Evolutionary conservation across 2,888 invertebrate genomes (phyloP), one percentile per base, ranked within the genome.

Genomic region (Hemicrepidius hirtus): DNA sequence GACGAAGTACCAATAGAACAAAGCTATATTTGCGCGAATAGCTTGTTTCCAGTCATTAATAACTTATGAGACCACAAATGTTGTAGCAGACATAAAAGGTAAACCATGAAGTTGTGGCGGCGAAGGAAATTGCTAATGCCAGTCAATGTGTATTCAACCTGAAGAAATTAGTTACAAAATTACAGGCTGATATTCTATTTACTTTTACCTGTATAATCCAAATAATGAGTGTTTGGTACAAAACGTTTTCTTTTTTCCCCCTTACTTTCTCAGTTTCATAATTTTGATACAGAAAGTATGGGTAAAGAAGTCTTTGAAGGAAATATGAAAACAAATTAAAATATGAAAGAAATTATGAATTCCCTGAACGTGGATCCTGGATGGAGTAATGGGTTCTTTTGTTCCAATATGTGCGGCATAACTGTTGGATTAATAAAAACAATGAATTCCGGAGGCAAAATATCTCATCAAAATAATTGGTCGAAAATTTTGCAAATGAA

Each of bases 381-480:
- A n/a, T n/a, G n/a, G n/a, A n/a, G n/a, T n/a, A n/a, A n/a, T n/a
- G n/a, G n/a, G n/a, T n/a, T n/a, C n/a, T n/a, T n/a, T n/a, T n/a
- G n/a, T n/a, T n/a, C n/a, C n/a, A n/a, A n/a, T n/a, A n/a, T 12
- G 16, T 4, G 46, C 18, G 4, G 4, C 32, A 32, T 32, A 32
- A 32, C 32, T 9, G 53, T 16, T 3, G 13, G 46, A 59, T 46
- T 59, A 67, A 68, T 60, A 46, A 68, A 68, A 77, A 76, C 75
- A 74, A 76, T 75, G 76, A 66, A 64, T 44, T 63, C 64, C 65
- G 44, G 65, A 63, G 71, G 69, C 72, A 71, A 78, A 80, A 81
- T 81, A 80, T 78, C 80, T 81, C 83, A 83, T 83, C 82, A 84
- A 80, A 83, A 83, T 82, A 82, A 84, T 82, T 80, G 81, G 76